Evolutionary conservation across 2,888 invertebrate species (phyloP), one percentile per base, ranked within the genome.

Genomic region (Scaptomyza parva): DNA sequence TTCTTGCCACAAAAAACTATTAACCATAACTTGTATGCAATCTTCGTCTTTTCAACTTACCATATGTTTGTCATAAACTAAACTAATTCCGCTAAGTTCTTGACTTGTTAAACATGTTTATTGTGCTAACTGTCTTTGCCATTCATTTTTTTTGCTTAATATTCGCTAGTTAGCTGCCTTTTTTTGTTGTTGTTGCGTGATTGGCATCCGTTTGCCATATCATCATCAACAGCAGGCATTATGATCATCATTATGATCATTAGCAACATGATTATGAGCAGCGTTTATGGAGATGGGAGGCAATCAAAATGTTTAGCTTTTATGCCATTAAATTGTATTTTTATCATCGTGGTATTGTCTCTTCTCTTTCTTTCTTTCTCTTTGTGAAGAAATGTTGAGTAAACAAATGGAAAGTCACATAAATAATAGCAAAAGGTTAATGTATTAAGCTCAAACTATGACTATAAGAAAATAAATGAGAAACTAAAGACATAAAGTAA

Each of bases 231-330:
- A 57, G 57, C 50, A 70, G 47, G 48, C 47, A 47, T 64, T 47
- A 48, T 37, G 22, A 4, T 30, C 33, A 58, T 68, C 51, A 53
- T 62, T 43, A 62, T 43, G 7, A 41, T 50, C 48, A 48, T 65
- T 48, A 45, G 37, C 37, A 45, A 40, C 44, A 30, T 51, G 30
- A 53, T 71, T 53, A 62, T 51, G 22, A 65, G 17, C 58, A 48
- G 55, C 48, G 45, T 67, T 35, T 30, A 65, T 64, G 54, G 5
- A 22, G 22, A 28, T 14, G 35, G 52, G 44, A 47, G 60, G 81
- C 75, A 81, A 81, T 75, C 82, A 78, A 75, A 75, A 78, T 78
- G 74, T 73, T 81, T 57, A 54, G 78, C 75, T 81, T n/a, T n/a
- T 77, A 67, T 73, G 58, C 57, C 82, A 75, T 75, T 61, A 81